These are phyloP conservation scores for Brachymystax lenok DNA, from an alignment of 2,797 vertebrate genomes.

Conservation along the genomic window DNA sequence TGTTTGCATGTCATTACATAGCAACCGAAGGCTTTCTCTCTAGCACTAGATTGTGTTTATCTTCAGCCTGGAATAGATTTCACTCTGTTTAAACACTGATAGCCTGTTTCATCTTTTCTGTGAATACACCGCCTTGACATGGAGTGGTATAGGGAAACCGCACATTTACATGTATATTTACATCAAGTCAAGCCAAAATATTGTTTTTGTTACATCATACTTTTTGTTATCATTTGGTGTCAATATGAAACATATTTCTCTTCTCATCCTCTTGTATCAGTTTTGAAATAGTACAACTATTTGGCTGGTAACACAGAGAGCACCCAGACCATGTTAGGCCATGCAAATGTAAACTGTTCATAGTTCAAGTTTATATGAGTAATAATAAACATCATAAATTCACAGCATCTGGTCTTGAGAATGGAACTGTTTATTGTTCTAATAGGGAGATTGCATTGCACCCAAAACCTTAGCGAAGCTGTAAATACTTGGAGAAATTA, in stretches of 20 bases:
- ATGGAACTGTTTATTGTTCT: conserved; percentile 69
- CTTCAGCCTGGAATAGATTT: conserved; percentile 54
- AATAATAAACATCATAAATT: conserved; percentile 71
- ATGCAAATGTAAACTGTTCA: conserved; percentile 72
- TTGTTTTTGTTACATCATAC: background rate
- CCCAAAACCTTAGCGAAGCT: conserved; percentile 34
- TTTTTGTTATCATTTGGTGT: background rate
- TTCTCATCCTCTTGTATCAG: background rate
- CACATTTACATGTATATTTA: background rate
- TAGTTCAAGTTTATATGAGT: conserved; percentile 62
- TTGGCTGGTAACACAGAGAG: conserved; percentile 26
- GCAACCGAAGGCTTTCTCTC: conserved; percentile 44
- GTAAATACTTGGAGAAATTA: conserved; percentile 7
- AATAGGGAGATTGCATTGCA: conserved; percentile 46
- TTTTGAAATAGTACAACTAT: background rate
- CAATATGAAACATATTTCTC: background rate
- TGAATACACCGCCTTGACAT: conserved; percentile 37
- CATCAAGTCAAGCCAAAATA: background rate
- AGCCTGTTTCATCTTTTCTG: conserved; percentile 48
- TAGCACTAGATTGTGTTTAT: conserved; percentile 54
- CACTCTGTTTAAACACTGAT: conserved; percentile 37
- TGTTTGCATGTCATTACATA: conserved; percentile 57
- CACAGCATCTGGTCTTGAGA: conserved; percentile 68
- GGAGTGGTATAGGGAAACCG: background rate
- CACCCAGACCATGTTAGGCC: conserved; percentile 59